Conservation (phyloP, 2,888 invertebrate species). For the Ceratothoa steindachneri region DNA sequence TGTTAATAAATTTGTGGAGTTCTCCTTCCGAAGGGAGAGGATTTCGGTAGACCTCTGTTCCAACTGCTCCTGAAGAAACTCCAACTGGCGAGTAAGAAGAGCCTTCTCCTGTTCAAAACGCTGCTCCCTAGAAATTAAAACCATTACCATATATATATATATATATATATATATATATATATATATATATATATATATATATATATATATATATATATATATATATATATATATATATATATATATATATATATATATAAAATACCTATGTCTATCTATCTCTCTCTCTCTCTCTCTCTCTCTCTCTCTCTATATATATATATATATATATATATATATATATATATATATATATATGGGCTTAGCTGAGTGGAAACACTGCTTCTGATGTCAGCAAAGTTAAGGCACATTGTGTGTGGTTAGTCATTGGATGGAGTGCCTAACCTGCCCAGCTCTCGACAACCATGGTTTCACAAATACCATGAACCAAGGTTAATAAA, state of each 20-base stretch:
- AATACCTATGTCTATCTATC: too few relatives aligned
- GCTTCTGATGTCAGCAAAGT: too few relatives aligned
- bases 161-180: slow-evolving; percentile 23
- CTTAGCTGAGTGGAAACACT: too few relatives aligned
- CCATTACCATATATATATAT: not conserved
- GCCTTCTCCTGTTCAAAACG: slow-evolving; percentile 75
- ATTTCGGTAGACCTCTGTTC: slow-evolving; percentile 73
- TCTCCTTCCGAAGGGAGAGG: slow-evolving; percentile 70
- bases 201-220: slow-evolving; percentile 18
- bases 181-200: slow-evolving; percentile 23
- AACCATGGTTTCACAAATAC: too few relatives aligned
- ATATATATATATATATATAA: not conserved
- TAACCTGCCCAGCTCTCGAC: too few relatives aligned
- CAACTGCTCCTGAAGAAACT: slow-evolving; percentile 72
- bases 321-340: too few relatives aligned
- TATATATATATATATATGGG: too few relatives aligned
- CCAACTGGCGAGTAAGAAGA: slow-evolving; percentile 72
- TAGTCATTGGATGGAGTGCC: too few relatives aligned
- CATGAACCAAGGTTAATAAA: too few relatives aligned
- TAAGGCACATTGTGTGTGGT: too few relatives aligned
- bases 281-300: too few relatives aligned
- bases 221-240: not conserved
- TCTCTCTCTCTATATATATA: too few relatives aligned
- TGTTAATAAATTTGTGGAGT: slow-evolving; percentile 62
- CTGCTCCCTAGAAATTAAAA: slow-evolving; percentile 60